These are phyloP conservation scores for Heliconius himera DNA, from an alignment of 1,140 invertebrate species.

Conservation along the genomic window DNA sequence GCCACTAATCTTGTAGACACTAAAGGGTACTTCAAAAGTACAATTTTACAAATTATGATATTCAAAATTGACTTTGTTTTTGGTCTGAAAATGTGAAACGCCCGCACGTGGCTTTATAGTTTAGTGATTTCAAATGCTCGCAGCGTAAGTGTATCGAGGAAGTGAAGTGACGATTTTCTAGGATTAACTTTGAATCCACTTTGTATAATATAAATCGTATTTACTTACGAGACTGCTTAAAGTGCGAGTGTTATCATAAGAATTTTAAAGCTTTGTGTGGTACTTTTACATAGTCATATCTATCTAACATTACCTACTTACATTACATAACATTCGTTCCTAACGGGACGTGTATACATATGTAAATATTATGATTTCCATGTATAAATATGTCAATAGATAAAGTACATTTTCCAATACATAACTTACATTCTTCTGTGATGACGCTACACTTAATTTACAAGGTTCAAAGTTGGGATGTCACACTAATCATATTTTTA, in stretches of 20 bases:
- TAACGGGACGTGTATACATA: slow-evolving; percentile 81
- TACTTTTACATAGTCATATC: slow-evolving; percentile 72
- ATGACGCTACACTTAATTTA: slow-evolving; percentile 77
- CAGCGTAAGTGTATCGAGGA: slow-evolving; percentile 5
- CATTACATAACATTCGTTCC: slow-evolving; percentile 79
- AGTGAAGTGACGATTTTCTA: slow-evolving; percentile 3
- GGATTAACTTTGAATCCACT: background rate
- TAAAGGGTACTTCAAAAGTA: slow-evolving; percentile 67
- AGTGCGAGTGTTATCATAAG: slow-evolving; percentile 80
- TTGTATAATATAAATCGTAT: slow-evolving; percentile 55
- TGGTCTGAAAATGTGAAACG: slow-evolving; percentile 63
- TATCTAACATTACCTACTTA: slow-evolving; percentile 79
- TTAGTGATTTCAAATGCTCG: background rate
- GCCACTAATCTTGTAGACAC: slow-evolving; percentile 54
- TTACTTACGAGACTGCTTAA: slow-evolving; percentile 73
- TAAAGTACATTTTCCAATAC: slow-evolving; percentile 77
- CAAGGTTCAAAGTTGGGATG: slow-evolving; percentile 80
- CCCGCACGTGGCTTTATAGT: slow-evolving; percentile 42
- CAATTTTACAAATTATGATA: slow-evolving; percentile 55
- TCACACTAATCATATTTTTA: slow-evolving; percentile 78
- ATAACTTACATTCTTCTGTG: slow-evolving; percentile 77
- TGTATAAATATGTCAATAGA: slow-evolving; percentile 80
- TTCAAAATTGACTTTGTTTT: slow-evolving; percentile 71
- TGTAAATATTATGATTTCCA: slow-evolving; percentile 79
- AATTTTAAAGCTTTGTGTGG: slow-evolving; percentile 82